phyloP scores from a whole-genome alignment of 2,888 invertebrate genomes.

The Anorthoa munda region DNA sequence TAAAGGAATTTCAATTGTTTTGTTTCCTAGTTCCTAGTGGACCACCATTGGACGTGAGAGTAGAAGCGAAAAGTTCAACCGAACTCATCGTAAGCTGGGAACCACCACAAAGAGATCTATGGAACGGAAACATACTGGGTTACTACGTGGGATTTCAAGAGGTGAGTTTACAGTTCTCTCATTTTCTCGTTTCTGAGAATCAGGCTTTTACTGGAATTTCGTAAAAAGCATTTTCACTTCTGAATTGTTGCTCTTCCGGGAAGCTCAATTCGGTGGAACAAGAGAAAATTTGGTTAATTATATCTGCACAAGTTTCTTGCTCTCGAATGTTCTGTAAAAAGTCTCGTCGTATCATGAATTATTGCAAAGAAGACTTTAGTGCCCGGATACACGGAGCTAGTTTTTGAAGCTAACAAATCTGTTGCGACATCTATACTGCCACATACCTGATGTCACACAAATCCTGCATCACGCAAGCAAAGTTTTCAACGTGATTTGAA shows the following conservation, averaged over 20 bases:
- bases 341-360: too few relatives aligned
- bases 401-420: too few relatives aligned
- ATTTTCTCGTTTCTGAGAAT: neutral
- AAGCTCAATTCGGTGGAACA: too few relatives aligned
- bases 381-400: too few relatives aligned
- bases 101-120: slow-evolving; percentile 95
- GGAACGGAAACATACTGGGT: slow-evolving; percentile 97
- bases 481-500: too few relatives aligned
- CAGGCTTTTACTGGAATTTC: neutral
- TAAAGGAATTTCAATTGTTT: neutral
- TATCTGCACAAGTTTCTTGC: too few relatives aligned
- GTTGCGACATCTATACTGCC: too few relatives aligned
- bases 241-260: neutral
- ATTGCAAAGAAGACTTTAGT: too few relatives aligned
- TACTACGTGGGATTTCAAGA: slow-evolving; percentile 97
- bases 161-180: slow-evolving; percentile 76
- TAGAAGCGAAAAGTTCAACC: slow-evolving; percentile 96
- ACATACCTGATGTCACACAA: too few relatives aligned
- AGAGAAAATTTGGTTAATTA: too few relatives aligned
- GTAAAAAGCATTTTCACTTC: neutral
- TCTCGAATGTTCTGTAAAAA: too few relatives aligned
- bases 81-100: slow-evolving; percentile 97
- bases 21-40: slow-evolving; percentile 93
- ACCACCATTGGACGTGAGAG: slow-evolving; percentile 95
- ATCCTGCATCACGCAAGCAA: too few relatives aligned